Base-by-base conservation (phyloP, 2,888 invertebrate species). In the Caradrina kadenii region DNA sequence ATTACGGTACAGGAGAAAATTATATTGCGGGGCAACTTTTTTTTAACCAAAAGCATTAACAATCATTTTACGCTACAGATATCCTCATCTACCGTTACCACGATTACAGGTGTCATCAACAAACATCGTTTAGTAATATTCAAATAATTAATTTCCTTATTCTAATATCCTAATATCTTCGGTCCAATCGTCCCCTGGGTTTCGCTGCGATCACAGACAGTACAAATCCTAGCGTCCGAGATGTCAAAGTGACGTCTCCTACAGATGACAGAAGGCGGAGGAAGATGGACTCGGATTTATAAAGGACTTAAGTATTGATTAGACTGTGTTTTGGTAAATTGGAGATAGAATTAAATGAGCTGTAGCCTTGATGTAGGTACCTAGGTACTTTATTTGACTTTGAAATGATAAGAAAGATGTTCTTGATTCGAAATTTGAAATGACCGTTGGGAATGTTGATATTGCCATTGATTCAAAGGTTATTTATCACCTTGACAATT, bases 271-370 rank as follows among this genome's bases (percentile, higher is more conserved):
- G 82, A 65, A 63, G 48, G 58, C 31, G 49, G 3, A 39, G 39
- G 66, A 42, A 54, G 58, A 68, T 49, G 35, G 52, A 55, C 61
- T 62, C 42, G 66, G 74, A 55, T 65, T 74, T 79, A 48, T 82
- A 61, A 59, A 35, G 56, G 55, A 66, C 65, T 73, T 63, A n/a
- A n/a, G n/a, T n/a, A 78, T 78, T 82, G 82, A 86, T 85, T 81
- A 73, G 63, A 55, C 71, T 69, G 69, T 69, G 52, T 79, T 77
- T 62, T 55, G 54, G 52, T 61, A 66, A 72, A 58, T 82, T 72
- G 45, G 49, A 56, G 45, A 56, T 42, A 35, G 31, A 63, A 65
- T 22, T 15, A 45, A 45, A 19, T 26, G 19, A 53, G 26, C 11
- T 19, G 42, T 35, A 22, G 45, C 13, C 11, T 1, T 49, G n/a